These are phyloP conservation scores for Andrena praecox DNA, from an alignment of 2,888 invertebrate genomes.

Conservation along the genomic window DNA sequence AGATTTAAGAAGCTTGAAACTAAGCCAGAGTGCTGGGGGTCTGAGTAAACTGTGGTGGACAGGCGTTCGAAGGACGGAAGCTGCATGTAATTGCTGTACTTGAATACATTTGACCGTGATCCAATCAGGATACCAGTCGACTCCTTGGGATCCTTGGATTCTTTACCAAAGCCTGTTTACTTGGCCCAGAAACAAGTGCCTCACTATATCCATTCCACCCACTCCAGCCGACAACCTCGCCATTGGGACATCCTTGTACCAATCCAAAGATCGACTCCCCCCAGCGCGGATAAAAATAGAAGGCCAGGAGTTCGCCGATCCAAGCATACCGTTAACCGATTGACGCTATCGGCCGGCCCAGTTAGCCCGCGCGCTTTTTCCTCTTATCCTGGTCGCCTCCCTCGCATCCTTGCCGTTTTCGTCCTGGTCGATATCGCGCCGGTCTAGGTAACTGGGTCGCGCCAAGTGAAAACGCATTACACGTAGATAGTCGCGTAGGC, in stretches of 20 bases:
- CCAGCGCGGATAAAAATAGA: conserved; percentile 31
- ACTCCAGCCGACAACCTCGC: neutral
- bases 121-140: no score
- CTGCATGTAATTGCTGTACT: no score
- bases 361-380: conserved; percentile 49
- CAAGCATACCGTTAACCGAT: conserved; percentile 60
- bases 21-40: no score
- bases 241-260: neutral
- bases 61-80: no score
- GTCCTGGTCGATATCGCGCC: conserved; percentile 49
- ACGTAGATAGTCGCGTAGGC: conserved; percentile 69
- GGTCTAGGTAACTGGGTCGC: conserved; percentile 79
- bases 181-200: no score
- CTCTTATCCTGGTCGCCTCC: conserved; percentile 45
- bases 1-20: no score
- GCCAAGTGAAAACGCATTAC: conserved; percentile 83
- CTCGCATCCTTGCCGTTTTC: conserved; percentile 58
- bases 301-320: conserved; percentile 23
- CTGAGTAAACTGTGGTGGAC: no score
- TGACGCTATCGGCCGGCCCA: conserved; percentile 49
- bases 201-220: no score
- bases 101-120: no score
- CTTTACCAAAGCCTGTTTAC: no score
- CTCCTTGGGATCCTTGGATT: no score
- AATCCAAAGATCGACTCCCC: neutral